Conservation (phyloP, 2,113 vertebrate species). For the Melozone crissalis region DNA sequence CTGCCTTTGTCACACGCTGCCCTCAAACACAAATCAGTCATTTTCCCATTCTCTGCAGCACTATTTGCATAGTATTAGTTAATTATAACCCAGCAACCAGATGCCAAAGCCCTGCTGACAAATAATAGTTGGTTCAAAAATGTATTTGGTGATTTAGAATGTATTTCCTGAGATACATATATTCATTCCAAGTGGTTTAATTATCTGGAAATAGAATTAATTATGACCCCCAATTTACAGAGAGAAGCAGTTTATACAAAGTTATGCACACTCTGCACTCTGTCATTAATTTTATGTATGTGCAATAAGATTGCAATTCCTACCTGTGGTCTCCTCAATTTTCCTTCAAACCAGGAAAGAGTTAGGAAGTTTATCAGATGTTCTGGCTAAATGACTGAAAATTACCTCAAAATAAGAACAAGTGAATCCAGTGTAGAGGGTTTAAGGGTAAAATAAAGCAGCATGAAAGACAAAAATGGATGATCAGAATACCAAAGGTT, state of each 20-base stretch:
- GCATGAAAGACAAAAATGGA: not conserved
- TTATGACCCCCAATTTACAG: not conserved
- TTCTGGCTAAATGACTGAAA: not conserved
- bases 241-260: not conserved
- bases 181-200: slow-evolving; percentile 38
- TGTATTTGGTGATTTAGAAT: not conserved
- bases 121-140: slow-evolving; percentile 30
- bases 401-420: not conserved
- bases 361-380: not conserved
- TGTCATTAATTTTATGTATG: not conserved
- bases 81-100: slow-evolving; percentile 43
- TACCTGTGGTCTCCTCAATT: not conserved
- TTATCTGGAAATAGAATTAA: slow-evolving; percentile 48
- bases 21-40: slow-evolving; percentile 9
- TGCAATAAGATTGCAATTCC: not conserved
- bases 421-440: not conserved
- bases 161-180: not conserved
- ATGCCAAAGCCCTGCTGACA: slow-evolving; percentile 47
- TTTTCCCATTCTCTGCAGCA: slow-evolving; percentile 15
- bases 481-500: not conserved
- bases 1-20: slow-evolving; percentile 12
- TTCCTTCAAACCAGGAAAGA: not conserved
- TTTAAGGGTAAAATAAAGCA: not conserved
- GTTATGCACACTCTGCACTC: not conserved
- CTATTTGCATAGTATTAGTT: slow-evolving; percentile 46